Evolutionary conservation across 2,113 vertebrate species (phyloP).

Genomic region (Echinops telfairi): DNA sequence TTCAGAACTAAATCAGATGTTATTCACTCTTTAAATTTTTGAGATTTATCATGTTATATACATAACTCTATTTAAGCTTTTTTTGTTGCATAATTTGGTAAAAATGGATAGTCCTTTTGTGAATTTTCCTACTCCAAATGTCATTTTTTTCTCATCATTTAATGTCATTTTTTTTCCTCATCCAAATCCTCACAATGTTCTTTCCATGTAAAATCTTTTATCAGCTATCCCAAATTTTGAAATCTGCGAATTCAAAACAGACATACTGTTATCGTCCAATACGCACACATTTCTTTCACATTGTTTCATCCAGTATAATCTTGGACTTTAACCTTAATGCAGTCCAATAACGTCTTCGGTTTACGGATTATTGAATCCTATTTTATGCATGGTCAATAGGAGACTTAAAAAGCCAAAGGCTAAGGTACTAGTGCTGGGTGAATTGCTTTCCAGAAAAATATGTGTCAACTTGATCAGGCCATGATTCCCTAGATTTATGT

Average conservation of each 20-base stretch:
- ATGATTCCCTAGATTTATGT: not conserved
- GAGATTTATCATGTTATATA: not conserved
- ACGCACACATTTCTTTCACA: not conserved
- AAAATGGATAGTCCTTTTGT: not conserved
- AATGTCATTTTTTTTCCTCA: not conserved
- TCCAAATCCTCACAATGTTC: not conserved
- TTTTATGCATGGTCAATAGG: slow-evolving; percentile 7
- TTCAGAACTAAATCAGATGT: not conserved
- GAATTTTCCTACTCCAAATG: not conserved
- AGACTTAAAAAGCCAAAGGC: slow-evolving; percentile 40
- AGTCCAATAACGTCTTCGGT: not conserved
- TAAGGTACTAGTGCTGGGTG: not conserved
- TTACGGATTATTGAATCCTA: not conserved
- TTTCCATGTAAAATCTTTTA: not conserved
- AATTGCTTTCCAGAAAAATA: not conserved
- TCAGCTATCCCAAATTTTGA: not conserved
- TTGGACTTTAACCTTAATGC: slow-evolving; percentile 17
- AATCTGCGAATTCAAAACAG: not conserved
- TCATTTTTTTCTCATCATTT: not conserved
- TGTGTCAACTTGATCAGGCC: not conserved
- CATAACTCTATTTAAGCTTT: not conserved
- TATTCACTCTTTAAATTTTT: not conserved
- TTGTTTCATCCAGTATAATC: not conserved
- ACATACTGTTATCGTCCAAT: not conserved
- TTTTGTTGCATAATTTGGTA: not conserved